Percentiles rank a stretch among this genome's conserved stretches.
Conservation (phyloP, 2,113 vertebrate genomes). For the Mustela lutreola region DNA sequence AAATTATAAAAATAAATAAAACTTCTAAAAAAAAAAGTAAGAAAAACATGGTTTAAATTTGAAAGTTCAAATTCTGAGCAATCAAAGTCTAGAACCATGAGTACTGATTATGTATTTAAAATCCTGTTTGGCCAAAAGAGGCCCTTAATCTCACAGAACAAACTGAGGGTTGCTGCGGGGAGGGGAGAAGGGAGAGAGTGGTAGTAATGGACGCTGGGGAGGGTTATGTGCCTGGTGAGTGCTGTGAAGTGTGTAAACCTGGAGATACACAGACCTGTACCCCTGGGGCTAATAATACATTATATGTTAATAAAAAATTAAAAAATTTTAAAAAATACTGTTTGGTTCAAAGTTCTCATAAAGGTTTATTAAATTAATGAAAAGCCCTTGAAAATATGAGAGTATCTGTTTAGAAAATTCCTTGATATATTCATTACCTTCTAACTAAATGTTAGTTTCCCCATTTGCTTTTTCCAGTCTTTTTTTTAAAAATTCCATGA, state of each 20-base stretch:
- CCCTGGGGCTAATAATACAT: too few relatives aligned
- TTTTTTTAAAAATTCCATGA: not conserved
- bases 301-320: too few relatives aligned
- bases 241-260: too few relatives aligned
- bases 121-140: not conserved
- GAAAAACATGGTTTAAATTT: not conserved
- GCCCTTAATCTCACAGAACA: too few relatives aligned
- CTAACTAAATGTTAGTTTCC: slow-evolving; percentile 2
- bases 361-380: too few relatives aligned
- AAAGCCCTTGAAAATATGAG: not conserved
- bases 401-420: not conserved
- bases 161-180: too few relatives aligned
- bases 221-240: too few relatives aligned
- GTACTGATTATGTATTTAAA: not conserved
- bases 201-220: too few relatives aligned
- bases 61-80: not conserved
- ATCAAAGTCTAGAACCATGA: not conserved
- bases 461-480: not conserved
- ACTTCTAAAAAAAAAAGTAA: not conserved
- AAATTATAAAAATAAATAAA: too few relatives aligned
- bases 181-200: too few relatives aligned
- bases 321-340: not conserved
- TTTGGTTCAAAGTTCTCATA: not conserved
- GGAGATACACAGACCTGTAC: too few relatives aligned
- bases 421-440: not conserved